Percentiles rank a stretch among this genome's conserved stretches.
Evolutionary conservation across 2,797 vertebrate genomes (phyloP).

Genomic region (Coregonus ussuriensis): DNA sequence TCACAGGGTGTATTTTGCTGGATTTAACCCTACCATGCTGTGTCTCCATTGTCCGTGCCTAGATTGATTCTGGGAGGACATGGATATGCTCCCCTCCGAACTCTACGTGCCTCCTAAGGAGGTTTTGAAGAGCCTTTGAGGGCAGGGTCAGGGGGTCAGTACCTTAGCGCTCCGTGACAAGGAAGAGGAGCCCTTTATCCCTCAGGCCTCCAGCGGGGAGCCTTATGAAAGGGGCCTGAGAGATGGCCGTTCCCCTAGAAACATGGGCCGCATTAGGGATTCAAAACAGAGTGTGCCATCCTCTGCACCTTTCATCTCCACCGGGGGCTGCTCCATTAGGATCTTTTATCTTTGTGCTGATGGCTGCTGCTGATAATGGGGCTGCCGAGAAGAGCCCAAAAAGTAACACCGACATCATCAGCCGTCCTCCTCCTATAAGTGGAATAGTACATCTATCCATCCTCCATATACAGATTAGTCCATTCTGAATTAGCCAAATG

Average conservation of each 20-base stretch:
- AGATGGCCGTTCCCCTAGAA: slow-evolving; percentile 73
- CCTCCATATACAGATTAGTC: background rate
- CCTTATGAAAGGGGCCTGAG: slow-evolving; percentile 63
- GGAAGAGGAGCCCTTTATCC: slow-evolving; percentile 63
- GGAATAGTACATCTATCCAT: slow-evolving; percentile 40
- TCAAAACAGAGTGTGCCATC: slow-evolving; percentile 73
- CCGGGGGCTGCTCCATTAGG: slow-evolving; percentile 76
- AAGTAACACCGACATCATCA: slow-evolving; percentile 71
- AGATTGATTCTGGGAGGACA: slow-evolving; percentile 43
- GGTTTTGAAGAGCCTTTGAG: slow-evolving; percentile 47
- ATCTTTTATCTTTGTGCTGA: slow-evolving; percentile 80
- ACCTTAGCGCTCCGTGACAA: slow-evolving; percentile 63
- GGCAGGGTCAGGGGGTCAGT: slow-evolving; percentile 53
- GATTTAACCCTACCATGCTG: slow-evolving; percentile 34
- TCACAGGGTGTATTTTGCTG: slow-evolving; percentile 35
- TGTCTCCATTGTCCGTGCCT: slow-evolving; percentile 42
- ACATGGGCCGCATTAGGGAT: slow-evolving; percentile 74
- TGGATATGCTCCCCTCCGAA: slow-evolving; percentile 37
- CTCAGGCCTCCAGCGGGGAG: slow-evolving; percentile 57
- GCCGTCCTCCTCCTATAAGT: slow-evolving; percentile 56
- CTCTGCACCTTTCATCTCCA: slow-evolving; percentile 77
- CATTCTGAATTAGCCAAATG: background rate
- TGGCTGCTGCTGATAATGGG: slow-evolving; percentile 78
- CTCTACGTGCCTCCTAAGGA: slow-evolving; percentile 34
- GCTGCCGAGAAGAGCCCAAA: slow-evolving; percentile 76